A percentile compares a stretch with the other conserved stretches of the same genome.
Conservation (phyloP, 2,888 invertebrate species). For the Cosmopolites sordidus region DNA sequence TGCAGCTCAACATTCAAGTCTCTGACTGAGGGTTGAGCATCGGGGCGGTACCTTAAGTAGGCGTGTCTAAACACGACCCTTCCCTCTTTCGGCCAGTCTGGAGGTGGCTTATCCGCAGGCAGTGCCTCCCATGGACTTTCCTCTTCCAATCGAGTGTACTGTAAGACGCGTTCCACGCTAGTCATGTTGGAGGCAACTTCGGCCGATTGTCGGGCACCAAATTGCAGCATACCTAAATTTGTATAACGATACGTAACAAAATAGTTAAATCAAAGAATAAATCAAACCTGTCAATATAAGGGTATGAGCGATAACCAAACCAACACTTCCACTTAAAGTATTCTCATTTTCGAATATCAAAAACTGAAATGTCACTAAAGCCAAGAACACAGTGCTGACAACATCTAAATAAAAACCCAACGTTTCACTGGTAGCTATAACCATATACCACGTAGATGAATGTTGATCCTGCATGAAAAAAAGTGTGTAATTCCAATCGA, state of each 20-base stretch:
- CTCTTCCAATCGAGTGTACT: constrained; percentile 69
- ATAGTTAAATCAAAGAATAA: not conserved
- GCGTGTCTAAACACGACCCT: constrained; percentile 58
- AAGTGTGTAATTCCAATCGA: too few species aligned
- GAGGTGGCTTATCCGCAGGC: constrained; percentile 51
- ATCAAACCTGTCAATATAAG: constrained; percentile 62
- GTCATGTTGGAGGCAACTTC: constrained; percentile 76
- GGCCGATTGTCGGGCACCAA: constrained; percentile 74
- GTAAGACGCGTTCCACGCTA: constrained; percentile 75
- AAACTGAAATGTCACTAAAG: constrained; percentile 62
- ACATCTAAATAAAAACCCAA: constrained; percentile 65
- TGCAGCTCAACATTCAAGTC: constrained; percentile 61
- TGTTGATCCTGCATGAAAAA: constrained; percentile 57
- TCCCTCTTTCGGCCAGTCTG: constrained; percentile 61
- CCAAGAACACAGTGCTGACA: constrained; percentile 58
- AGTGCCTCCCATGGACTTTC: constrained; percentile 60
- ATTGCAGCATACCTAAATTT: constrained; percentile 62
- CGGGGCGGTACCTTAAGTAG: constrained; percentile 59
- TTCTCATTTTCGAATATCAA: constrained; percentile 57
- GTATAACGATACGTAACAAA: not conserved
- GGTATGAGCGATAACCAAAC: constrained; percentile 68
- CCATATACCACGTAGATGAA: constrained; percentile 60
- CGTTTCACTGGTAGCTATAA: constrained; percentile 57
- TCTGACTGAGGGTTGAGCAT: constrained; percentile 64
- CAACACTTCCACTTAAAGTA: constrained; percentile 61